These are phyloP conservation scores for Macaria notata DNA, from an alignment of 2,888 invertebrate genomes.

Conservation along the genomic window DNA sequence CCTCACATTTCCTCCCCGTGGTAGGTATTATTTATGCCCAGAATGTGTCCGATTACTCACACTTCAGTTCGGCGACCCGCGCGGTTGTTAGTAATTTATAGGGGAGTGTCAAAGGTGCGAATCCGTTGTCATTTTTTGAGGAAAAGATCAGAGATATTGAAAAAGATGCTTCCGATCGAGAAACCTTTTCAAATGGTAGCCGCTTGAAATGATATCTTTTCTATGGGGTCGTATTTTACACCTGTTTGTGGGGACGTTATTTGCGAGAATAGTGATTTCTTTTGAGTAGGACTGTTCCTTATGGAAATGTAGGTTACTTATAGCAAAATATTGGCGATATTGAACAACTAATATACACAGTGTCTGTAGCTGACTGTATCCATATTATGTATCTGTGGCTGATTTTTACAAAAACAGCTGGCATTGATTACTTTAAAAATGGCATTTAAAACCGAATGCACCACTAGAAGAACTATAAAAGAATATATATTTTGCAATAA, in stretches of 20 bases:
- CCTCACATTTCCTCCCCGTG: constrained; percentile 44
- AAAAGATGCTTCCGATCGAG: constrained; percentile 31
- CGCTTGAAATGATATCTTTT: constrained; percentile 7
- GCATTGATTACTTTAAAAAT: too few relatives aligned
- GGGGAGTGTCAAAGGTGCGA: constrained; percentile 49
- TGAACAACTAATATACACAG: too few relatives aligned
- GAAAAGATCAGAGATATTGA: background rate
- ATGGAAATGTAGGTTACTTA: background rate
- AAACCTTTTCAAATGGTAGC: constrained; percentile 17
- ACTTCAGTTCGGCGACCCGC: constrained; percentile 46
- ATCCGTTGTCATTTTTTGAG: constrained; percentile 43
- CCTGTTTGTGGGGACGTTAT: background rate
- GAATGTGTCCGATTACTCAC: constrained; percentile 56
- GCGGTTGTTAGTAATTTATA: constrained; percentile 44
- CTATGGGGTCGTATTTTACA: background rate
- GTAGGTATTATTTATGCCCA: constrained; percentile 47
- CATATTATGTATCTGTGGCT: too few relatives aligned
- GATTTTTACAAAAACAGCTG: too few relatives aligned
- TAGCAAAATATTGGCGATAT: too few relatives aligned
- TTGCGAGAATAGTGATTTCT: too few relatives aligned
- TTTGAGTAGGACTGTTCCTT: background rate
- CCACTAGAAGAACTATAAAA: too few relatives aligned
- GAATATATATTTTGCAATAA: too few relatives aligned
- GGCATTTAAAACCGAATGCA: too few relatives aligned
- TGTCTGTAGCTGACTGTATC: too few relatives aligned